Evolutionary conservation across 2,888 invertebrate genomes (phyloP), one percentile per base, ranked within the genome.

Genomic region (Cryptus viduatorius): DNA sequence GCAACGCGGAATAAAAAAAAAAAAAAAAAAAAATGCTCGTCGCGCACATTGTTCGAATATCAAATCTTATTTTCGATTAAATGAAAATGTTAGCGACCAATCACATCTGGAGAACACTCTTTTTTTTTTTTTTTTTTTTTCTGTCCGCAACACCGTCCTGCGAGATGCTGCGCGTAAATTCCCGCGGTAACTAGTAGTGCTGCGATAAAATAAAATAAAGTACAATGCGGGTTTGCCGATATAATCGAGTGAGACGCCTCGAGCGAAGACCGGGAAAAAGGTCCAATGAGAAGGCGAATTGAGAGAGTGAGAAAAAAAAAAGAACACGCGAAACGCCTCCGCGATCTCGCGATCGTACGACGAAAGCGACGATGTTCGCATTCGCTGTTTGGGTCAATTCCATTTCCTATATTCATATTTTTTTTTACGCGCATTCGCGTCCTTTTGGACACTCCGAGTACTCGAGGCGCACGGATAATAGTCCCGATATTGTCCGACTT

Each of bases 191-290:
- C 71, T 77, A 72, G 24, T 4, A 86, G 87, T 85, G 85, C 77
- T 69, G 73, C 84, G 77, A 87, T 86, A 85, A 86, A 87, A 78
- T 87, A 77, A 72, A 76, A 77, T 85, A 84, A 85, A 84, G 82
- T 87, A 83, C 80, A 85, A 82, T 84, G 75, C 73, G 79, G 73
- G 79, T 44, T 73, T 80, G 69, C 77, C 86, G 73, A 84, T 87
- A 85, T 82, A 87, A 73, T 85, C 75, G 78, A 76, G 67, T 76
- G 79, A 84, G 80, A 78, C 82, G 83, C 76, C 81, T 53, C 24
- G 59, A 59, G 77, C 80, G 77, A 76, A 65, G 44, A 24, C 19
- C 3, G 42, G 29, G 59, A 31, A 42, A 82, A 53, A 73, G 67
- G 61, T 24, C 56, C 56, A 72, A 24, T 31, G 46, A 64, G 44